Base-by-base conservation (phyloP, 2,113 vertebrate species). In the Pan paniscus region DNA sequence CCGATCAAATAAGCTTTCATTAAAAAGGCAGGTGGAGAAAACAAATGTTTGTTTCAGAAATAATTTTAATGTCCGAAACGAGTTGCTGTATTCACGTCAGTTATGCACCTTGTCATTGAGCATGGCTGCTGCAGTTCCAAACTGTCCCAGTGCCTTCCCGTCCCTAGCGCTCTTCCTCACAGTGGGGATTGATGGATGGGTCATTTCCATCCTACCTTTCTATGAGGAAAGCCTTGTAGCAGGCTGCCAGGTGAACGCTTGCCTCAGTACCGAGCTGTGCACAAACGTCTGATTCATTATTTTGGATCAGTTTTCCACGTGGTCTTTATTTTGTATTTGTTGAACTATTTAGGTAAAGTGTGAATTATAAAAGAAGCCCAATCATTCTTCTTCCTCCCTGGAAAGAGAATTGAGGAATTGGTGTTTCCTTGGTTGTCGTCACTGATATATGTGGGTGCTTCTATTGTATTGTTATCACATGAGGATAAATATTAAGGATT, bases 21-120 rank as follows among this genome's bases (percentile, higher is more conserved):
- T 95, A 40, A 94, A 97, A 98, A 96, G 96, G 97, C 97, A 97
- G 96, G 96, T 96, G 96, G 97, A 94, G 96, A 97, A 94, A 97
- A 86, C 97, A 98, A 94, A 94, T 96, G 98, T 97, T 30, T 59
- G 86, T 75, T 97, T 98, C 98, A 97, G 97, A 96, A 97, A 70
- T 89, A 79, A 98, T 81, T 88, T 85, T 96, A 55, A 22, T 94
- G 90, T 97, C 96, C 96, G 43, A 10, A 90, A 89, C 43, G 92
- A 83, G 18, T 94, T 72, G 89, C 90, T 95, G 4, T 96, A 46
- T 73, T 94, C 96, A 97, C 95, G 35, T 25, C 52, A 55, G 52
- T 55, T 55, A 55, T 55, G 6, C 17, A 10, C 97, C 35, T 91
- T 80, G 64, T 30, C 18, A 4, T 6, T 35, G 79, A 59, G 10